Conservation (phyloP, 2,888 invertebrate species). For the Argyra leucocephala region DNA sequence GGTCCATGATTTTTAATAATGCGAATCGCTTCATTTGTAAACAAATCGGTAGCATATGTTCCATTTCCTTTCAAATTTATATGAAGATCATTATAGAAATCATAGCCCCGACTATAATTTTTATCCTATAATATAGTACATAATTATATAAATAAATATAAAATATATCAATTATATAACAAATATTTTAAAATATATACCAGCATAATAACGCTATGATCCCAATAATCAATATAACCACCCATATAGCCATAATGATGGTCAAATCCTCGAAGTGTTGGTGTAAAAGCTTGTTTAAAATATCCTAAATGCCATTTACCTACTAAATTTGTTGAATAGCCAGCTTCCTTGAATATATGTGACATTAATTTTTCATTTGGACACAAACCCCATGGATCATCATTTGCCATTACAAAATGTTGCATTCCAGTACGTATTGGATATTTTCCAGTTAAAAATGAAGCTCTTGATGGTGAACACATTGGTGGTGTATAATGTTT, state of each 20-base stretch:
- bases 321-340: constrained; percentile 71
- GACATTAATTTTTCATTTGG: constrained; percentile 60
- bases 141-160: background rate
- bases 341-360: constrained; percentile 57
- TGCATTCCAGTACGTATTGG: constrained; percentile 77
- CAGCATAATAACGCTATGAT: constrained; percentile 49
- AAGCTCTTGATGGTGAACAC: constrained; percentile 75
- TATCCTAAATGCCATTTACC: constrained; percentile 92
- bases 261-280: constrained; percentile 66
- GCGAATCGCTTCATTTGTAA: constrained; percentile 55
- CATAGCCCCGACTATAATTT: constrained; percentile 43
- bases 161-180: constrained; percentile 8
- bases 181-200: constrained; percentile 30
- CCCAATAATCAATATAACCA: constrained; percentile 73
- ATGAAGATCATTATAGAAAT: constrained; percentile 46
- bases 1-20: constrained; percentile 53
- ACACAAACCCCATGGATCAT: constrained; percentile 65
- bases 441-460: constrained; percentile 77
- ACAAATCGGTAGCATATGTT: constrained; percentile 60
- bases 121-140: constrained; percentile 23
- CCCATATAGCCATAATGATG: constrained; percentile 77
- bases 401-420: constrained; percentile 55
- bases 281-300: constrained; percentile 53
- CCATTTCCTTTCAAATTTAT: constrained; percentile 48
- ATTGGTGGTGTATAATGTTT: constrained; percentile 72